These are phyloP conservation scores for Amiota mariae DNA, from an alignment of 2,888 invertebrate genomes.

Conservation along the genomic window DNA sequence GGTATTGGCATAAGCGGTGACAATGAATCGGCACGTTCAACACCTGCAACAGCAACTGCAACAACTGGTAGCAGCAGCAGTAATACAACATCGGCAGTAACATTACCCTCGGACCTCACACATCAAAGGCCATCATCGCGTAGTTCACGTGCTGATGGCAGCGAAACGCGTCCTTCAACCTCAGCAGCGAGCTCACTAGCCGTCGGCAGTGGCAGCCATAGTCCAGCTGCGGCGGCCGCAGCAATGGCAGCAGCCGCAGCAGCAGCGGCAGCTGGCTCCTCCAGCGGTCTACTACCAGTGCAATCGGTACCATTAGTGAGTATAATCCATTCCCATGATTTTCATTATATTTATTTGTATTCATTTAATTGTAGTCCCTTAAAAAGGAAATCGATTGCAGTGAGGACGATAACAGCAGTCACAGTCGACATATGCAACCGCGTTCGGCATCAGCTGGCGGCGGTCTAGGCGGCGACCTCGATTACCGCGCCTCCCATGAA, in stretches of 20 bases:
- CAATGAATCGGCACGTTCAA: slow-evolving; percentile 67
- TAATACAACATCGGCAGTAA: slow-evolving; percentile 56
- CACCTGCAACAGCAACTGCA: slow-evolving; percentile 53
- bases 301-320: slow-evolving; percentile 92
- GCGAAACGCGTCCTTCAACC: slow-evolving; percentile 52
- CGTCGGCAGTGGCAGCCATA: slow-evolving; percentile 54
- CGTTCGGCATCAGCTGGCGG: slow-evolving; percentile 79
- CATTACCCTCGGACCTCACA: slow-evolving; percentile 58
- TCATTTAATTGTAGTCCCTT: slow-evolving; percentile 79
- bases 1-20: slow-evolving; percentile 48
- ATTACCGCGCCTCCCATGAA: slow-evolving; percentile 88
- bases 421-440: slow-evolving; percentile 69
- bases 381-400: slow-evolving; percentile 91
- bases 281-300: slow-evolving; percentile 83
- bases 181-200: slow-evolving; percentile 52
- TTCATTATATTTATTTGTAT: background rate
- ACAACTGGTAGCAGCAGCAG: slow-evolving; percentile 41
- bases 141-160: slow-evolving; percentile 56
- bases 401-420: slow-evolving; percentile 77
- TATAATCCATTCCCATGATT: slow-evolving; percentile 19
- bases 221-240: slow-evolving; percentile 60
- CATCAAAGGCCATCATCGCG: slow-evolving; percentile 62
- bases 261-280: slow-evolving; percentile 42
- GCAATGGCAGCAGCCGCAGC: slow-evolving; percentile 35
- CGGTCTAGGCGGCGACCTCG: slow-evolving; percentile 78